Conservation (phyloP, 2,113 vertebrate species). For the Solea solea region DNA sequence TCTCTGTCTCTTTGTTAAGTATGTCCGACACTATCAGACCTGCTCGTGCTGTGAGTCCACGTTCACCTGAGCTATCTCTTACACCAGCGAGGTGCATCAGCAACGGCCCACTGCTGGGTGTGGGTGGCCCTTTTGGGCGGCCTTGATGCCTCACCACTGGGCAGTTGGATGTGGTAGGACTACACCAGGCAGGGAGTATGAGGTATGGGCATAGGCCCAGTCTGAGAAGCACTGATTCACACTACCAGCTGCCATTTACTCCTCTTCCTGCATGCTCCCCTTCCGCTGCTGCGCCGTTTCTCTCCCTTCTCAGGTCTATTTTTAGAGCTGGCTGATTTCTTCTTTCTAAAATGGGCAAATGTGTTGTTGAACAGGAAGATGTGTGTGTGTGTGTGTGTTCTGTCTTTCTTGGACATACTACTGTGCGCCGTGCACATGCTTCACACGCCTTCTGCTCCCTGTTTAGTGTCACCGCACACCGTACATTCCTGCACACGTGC, state of each 20-base stretch:
- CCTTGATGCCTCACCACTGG: constrained; percentile 58
- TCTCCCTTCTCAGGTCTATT: constrained; percentile 80
- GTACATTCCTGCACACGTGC: constrained; percentile 52
- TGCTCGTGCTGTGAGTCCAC: constrained; percentile 36
- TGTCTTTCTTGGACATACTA: constrained; percentile 56
- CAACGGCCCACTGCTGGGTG: constrained; percentile 43
- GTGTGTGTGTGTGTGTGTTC: constrained; percentile 20
- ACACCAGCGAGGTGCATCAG: constrained; percentile 30
- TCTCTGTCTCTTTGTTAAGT: constrained; percentile 56
- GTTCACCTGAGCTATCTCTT: constrained; percentile 42
- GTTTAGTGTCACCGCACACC: constrained; percentile 24
- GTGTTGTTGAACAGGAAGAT: constrained; percentile 74
- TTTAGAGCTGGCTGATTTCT: constrained; percentile 84
- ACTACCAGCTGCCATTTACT: constrained; percentile 79
- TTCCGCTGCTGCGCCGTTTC: constrained; percentile 72
- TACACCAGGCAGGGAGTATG: constrained; percentile 33
- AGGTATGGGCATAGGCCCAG: constrained; percentile 70
- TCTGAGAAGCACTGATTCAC: constrained; percentile 74
- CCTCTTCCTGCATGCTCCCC: constrained; percentile 73
- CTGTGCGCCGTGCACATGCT: constrained; percentile 33
- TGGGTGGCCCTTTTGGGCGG: constrained; percentile 40
- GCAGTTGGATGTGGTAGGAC: constrained; percentile 47
- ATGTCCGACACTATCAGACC: constrained; percentile 42
- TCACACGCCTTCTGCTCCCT: constrained; percentile 31
- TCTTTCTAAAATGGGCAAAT: constrained; percentile 81